These are phyloP conservation scores for Lophochroa leadbeateri DNA, from an alignment of 2,113 vertebrate genomes.

Conservation along the genomic window DNA sequence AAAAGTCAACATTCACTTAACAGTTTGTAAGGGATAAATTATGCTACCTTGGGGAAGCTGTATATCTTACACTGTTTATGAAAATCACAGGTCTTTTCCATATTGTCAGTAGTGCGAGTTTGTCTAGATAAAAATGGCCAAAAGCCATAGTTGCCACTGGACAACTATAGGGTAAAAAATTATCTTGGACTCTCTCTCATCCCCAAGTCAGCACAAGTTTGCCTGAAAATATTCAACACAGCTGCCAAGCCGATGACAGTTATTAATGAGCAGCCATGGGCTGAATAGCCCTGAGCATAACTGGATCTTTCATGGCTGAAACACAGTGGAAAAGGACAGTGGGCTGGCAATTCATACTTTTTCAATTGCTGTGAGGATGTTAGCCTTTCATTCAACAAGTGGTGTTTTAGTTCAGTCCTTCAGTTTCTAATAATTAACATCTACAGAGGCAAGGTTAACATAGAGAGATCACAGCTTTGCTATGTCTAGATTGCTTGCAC, in stretches of 20 bases:
- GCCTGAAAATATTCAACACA: background rate
- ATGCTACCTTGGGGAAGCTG: background rate
- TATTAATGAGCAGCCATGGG: background rate
- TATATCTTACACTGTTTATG: background rate
- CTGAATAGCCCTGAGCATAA: background rate
- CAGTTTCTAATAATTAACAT: background rate
- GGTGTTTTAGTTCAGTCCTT: background rate
- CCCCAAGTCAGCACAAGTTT: background rate
- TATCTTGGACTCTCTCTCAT: background rate
- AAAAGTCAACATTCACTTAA: background rate
- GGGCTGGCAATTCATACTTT: background rate
- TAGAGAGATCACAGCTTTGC: background rate
- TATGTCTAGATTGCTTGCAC: background rate
- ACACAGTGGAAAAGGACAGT: background rate
- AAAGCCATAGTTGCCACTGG: background rate
- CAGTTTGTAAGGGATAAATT: background rate
- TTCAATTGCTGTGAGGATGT: background rate
- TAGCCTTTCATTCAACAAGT: background rate
- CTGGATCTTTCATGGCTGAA: background rate
- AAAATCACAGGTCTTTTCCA: background rate
- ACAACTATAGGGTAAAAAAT: background rate
- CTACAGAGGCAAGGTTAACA: background rate
- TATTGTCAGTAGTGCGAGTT: fast-evolving
- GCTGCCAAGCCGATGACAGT: background rate
- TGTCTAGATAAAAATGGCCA: background rate